These are phyloP conservation scores for Diadophis punctatus DNA, from an alignment of 2,113 vertebrate species.

Conservation along the genomic window DNA sequence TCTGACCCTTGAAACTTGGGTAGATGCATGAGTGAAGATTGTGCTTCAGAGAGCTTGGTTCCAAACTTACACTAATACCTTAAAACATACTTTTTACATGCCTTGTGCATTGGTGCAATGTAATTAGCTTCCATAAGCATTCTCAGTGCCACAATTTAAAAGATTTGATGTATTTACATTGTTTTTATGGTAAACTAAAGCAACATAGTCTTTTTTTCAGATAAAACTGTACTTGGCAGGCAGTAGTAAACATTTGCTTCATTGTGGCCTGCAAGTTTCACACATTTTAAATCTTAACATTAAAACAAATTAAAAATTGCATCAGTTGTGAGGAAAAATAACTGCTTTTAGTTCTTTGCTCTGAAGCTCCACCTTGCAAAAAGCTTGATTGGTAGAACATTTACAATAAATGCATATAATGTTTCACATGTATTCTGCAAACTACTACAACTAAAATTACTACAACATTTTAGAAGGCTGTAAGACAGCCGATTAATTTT, in stretches of 20 bases:
- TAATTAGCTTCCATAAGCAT: background rate
- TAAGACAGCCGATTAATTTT: background rate
- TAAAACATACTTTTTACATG: background rate
- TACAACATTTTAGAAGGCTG: background rate
- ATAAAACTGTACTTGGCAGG: background rate
- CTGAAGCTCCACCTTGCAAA: background rate
- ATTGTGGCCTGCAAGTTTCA: background rate
- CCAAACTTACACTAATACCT: background rate
- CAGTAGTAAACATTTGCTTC: background rate
- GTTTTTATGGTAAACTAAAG: background rate
- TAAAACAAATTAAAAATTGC: background rate
- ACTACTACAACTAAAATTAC: background rate
- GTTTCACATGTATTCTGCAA: background rate
- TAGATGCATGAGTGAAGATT: background rate
- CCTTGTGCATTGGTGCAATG: background rate
- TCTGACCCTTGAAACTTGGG: background rate
- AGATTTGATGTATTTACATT: background rate
- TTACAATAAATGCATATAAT: background rate
- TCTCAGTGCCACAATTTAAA: background rate
- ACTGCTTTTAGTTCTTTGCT: background rate
- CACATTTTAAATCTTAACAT: background rate
- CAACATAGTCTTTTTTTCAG: background rate
- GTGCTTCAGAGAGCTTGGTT: background rate
- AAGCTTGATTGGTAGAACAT: background rate
- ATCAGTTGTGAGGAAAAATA: background rate